These are phyloP conservation scores for Julus scandinavius DNA, from an alignment of 2,888 invertebrate species.

Conservation along the genomic window DNA sequence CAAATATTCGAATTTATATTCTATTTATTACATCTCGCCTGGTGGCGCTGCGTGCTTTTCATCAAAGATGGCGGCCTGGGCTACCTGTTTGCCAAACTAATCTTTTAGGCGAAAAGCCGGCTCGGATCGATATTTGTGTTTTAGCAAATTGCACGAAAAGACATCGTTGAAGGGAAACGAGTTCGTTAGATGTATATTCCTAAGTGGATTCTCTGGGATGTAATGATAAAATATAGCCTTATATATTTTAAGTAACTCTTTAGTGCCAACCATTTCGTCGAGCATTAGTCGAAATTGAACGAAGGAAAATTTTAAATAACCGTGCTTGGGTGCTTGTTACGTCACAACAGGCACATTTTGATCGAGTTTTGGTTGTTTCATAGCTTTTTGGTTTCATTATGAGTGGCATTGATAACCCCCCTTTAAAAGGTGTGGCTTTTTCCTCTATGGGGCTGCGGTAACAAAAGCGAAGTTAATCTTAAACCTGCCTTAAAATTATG, in stretches of 20 bases:
- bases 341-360: not conserved
- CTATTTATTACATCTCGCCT: no score
- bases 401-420: not conserved
- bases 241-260: constrained; percentile 33
- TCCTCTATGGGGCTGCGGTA: not conserved
- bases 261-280: not conserved
- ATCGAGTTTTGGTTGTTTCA: not conserved
- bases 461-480: constrained; percentile 9
- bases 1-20: no score
- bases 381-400: not conserved
- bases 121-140: constrained; percentile 27
- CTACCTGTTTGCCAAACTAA: not conserved
- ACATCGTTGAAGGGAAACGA: not conserved
- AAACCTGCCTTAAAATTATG: not conserved
- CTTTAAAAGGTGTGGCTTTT: not conserved
- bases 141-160: constrained; percentile 21
- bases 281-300: constrained; percentile 9
- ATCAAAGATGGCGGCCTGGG: not conserved
- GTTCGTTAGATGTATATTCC: not conserved
- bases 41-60: not conserved
- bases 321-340: not conserved
- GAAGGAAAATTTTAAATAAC: not conserved
- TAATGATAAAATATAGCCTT: constrained; percentile 21
- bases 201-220: not conserved
- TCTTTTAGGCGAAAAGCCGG: not conserved